These are phyloP conservation scores for Desmodus rotundus DNA, from an alignment of 2,113 vertebrate species.

Conservation along the genomic window DNA sequence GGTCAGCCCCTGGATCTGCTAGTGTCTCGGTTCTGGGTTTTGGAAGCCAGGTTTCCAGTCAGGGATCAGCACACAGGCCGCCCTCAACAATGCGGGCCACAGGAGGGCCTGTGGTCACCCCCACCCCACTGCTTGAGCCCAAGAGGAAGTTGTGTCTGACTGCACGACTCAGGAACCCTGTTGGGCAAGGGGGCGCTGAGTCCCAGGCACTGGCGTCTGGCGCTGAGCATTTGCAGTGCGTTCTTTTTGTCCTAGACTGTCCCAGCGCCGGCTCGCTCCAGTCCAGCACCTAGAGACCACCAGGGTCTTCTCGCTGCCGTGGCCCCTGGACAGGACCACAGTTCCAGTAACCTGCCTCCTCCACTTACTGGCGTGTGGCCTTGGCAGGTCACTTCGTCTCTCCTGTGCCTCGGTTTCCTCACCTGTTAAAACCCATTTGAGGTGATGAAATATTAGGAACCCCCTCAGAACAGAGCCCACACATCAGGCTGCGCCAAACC, in stretches of 20 bases:
- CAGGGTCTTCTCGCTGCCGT: accelerated
- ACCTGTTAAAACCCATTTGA: neutral
- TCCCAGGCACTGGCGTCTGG: neutral
- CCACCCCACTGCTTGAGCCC: too few relatives aligned
- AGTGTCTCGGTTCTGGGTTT: neutral
- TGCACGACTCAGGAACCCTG: neutral
- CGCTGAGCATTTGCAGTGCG: too few relatives aligned
- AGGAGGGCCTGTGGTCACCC: neutral
- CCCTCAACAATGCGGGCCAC: neutral
- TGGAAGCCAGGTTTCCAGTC: neutral
- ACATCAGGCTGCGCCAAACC: neutral
- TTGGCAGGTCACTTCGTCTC: neutral
- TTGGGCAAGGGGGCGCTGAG: accelerated
- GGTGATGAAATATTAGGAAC: neutral
- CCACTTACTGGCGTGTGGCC: neutral
- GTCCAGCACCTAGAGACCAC: neutral
- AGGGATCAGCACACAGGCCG: neutral
- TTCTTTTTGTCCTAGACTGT: neutral
- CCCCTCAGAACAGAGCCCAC: neutral
- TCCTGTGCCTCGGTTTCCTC: neutral
- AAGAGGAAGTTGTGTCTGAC: neutral
- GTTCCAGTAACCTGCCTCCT: neutral
- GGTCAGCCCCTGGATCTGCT: neutral
- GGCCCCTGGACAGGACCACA: accelerated
- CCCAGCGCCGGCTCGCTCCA: too few relatives aligned